Percentiles rank a stretch among this genome's conserved stretches.
Conservation (phyloP, 2,113 vertebrate genomes). For the Tursiops truncatus region DNA sequence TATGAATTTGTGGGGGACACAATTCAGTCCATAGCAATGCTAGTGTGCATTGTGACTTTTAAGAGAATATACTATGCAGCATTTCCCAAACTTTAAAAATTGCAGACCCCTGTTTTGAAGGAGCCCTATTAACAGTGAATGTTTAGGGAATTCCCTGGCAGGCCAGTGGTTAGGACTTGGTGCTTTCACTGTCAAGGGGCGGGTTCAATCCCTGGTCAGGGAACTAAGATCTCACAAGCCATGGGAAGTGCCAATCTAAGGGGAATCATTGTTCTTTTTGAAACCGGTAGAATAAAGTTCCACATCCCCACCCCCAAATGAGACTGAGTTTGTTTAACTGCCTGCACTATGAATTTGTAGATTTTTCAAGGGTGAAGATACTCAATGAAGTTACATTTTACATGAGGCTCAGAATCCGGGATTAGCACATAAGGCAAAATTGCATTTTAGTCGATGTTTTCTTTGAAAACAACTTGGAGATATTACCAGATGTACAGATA, state of each 20-base stretch:
- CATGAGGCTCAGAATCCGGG: not conserved
- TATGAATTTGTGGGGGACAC: not conserved
- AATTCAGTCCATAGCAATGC: not conserved
- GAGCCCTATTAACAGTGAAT: not conserved
- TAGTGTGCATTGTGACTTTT: not conserved
- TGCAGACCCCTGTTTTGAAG: not conserved
- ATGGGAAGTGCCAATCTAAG: not conserved
- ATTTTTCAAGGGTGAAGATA: constrained; percentile 28
- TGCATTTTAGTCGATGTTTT: not conserved
- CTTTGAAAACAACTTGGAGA: not conserved
- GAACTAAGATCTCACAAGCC: not conserved
- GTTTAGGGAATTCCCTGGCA: not conserved
- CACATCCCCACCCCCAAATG: not conserved
- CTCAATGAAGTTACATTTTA: not conserved
- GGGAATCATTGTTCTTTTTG: not conserved
- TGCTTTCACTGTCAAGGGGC: not conserved
- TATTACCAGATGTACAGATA: not conserved
- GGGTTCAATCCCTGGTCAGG: not conserved
- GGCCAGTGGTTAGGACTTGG: not conserved
- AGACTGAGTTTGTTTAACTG: not conserved
- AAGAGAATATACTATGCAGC: not conserved
- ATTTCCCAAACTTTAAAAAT: not conserved
- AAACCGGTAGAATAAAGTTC: not conserved
- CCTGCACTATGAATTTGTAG: not conserved
- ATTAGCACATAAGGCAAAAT: not conserved